Conservation (phyloP, 2,888 invertebrate species). For the Drosophila trichaetosa region DNA sequence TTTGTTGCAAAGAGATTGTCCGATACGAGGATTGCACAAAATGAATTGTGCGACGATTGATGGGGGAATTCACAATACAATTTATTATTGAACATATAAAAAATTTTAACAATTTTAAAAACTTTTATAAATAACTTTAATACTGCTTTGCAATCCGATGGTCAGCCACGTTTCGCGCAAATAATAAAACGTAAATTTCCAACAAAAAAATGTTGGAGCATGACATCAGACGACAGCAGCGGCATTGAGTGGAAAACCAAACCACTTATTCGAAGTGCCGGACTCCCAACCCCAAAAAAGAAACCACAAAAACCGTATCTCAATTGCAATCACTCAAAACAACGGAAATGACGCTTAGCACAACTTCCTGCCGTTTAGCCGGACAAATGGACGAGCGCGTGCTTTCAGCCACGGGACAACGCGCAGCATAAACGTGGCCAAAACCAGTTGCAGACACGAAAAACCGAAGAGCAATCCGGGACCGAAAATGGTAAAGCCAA, state of each 20-base stretch:
- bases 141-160: neutral
- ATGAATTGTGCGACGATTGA: constrained; percentile 70
- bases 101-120: constrained; percentile 21
- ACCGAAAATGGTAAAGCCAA: neutral
- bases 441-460: constrained; percentile 22
- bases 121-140: neutral
- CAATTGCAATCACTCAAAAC: constrained; percentile 82
- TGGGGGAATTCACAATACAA: constrained; percentile 54
- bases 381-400: constrained; percentile 56
- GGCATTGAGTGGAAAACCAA: constrained; percentile 10
- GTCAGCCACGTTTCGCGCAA: constrained; percentile 34
- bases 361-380: constrained; percentile 75
- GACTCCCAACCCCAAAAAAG: constrained; percentile 25
- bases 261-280: constrained; percentile 33
- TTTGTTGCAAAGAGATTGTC: constrained; percentile 50
- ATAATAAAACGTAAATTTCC: constrained; percentile 30
- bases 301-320: constrained; percentile 79
- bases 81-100: constrained; percentile 40
- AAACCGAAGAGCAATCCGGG: neutral
- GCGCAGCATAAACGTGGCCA: constrained; percentile 64
- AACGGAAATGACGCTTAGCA: constrained; percentile 82
- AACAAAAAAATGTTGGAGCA: constrained; percentile 11
- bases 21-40: constrained; percentile 55
- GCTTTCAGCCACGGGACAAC: constrained; percentile 56
- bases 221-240: constrained; percentile 16